Evolutionary conservation across 2,797 vertebrate genomes (phyloP), one percentile per base, ranked within the genome.

Genomic region (Microctenopoma stevenorrisi): DNA sequence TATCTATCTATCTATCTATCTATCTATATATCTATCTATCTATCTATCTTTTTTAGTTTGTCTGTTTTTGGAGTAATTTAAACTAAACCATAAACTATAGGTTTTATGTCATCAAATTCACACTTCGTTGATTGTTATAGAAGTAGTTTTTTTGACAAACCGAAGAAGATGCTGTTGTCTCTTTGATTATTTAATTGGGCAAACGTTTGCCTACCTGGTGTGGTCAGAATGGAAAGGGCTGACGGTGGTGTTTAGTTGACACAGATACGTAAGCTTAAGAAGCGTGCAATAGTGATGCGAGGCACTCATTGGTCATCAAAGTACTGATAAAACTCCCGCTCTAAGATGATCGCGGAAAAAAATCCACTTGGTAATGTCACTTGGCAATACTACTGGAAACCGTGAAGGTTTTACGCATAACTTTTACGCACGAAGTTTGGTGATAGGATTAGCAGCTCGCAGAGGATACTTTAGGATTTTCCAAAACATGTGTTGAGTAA

Each of bases 221-320:
- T 79, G 82, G 75, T 67, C 70, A 77, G 18, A 1, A 28, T n/a
- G 16, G 43, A n/a, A 16, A 73, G 49, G 40, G 22, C 51, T 72
- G 43, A 53, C 56, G 6, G 40, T 2, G 30, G 22, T 61, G 30
- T 44, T 70, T 77, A 33, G 7, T 22, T 54, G 47, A 50, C 35
- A 53, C 49, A 66, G 62, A 64, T 46, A 44, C 26, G 92, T 61
- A 62, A 74, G 42, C 30, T 92, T 61, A 65, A 74, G 42, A 93
- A 90, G 91, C 92, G 42, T 7, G 48, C 22, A 10, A 48, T 14
- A 50, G 65, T 12, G 26, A 46, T 0, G 61, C 25, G 43, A 48
- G 38, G 18, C 1, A 10, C 14, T 83, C 80, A 85, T 86, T 85
- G 81, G 82, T 77, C 14, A 73, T 53, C 79, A 52, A 10, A 12